Evolutionary conservation across 2,888 invertebrate species (phyloP).

Genomic region (Agrotis clavis): DNA sequence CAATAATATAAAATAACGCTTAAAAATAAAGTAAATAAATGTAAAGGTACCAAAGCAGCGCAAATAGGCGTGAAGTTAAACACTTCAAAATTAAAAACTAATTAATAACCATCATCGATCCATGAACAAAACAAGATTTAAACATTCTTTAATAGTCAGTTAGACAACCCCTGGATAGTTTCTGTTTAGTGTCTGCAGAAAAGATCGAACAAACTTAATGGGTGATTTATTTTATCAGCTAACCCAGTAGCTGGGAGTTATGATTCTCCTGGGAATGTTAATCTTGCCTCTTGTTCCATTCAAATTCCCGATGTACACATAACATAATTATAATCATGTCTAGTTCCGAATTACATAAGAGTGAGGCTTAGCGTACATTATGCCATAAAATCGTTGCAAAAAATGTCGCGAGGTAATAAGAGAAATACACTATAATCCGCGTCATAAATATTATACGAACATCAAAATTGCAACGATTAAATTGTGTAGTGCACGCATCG

Average conservation of each 20-base stretch:
- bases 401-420: no score
- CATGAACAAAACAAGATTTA: neutral
- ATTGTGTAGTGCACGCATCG: no score
- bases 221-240: neutral
- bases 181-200: neutral
- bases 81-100: constrained; percentile 24
- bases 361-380: no score
- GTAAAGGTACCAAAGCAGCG: constrained; percentile 44
- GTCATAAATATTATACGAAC: no score
- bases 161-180: neutral
- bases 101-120: neutral
- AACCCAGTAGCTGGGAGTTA: neutral
- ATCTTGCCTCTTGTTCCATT: neutral
- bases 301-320: no score
- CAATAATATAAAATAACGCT: neutral
- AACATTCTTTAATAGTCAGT: no score
- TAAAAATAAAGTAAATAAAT: constrained; percentile 8
- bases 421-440: no score
- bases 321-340: no score
- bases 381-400: no score
- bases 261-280: neutral
- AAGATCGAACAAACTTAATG: neutral
- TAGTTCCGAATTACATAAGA: no score
- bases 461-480: no score
- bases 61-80: constrained; percentile 30